Conservation (phyloP, 1,140 invertebrate species). For the Microplitis mediator region DNA sequence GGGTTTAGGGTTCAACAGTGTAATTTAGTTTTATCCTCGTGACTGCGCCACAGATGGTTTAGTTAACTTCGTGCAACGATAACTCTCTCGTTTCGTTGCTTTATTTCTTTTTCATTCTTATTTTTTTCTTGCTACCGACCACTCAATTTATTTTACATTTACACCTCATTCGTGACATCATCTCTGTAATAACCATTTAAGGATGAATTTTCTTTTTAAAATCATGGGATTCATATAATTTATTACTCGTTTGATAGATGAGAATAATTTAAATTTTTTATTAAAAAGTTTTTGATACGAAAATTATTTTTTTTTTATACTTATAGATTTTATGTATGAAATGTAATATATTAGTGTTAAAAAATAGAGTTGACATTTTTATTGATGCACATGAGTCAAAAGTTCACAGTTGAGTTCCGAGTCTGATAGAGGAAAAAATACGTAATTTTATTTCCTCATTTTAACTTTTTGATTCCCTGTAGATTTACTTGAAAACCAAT, state of each 20-base stretch:
- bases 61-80: not conserved
- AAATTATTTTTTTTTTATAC: too few relatives aligned
- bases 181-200: not conserved
- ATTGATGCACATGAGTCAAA: not conserved
- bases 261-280: too few relatives aligned
- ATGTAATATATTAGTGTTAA: too few relatives aligned
- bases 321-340: too few relatives aligned
- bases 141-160: not conserved
- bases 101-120: not conserved
- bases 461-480: not conserved
- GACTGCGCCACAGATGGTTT: not conserved
- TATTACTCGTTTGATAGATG: too few relatives aligned
- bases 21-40: slow-evolving; percentile 7
- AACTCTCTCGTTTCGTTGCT: not conserved
- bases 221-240: too few relatives aligned
- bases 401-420: not conserved
- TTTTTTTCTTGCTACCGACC: not conserved
- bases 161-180: too few relatives aligned
- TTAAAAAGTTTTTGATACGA: too few relatives aligned
- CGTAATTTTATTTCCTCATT: not conserved
- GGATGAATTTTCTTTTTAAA: too few relatives aligned
- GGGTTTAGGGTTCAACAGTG: not conserved
- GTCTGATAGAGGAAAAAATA: not conserved
- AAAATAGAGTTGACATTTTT: too few relatives aligned
- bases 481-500: not conserved